Evolutionary conservation across 1,140 invertebrate species (phyloP), one percentile per base, ranked within the genome.

Genomic region (Drosophila kepulauana): DNA sequence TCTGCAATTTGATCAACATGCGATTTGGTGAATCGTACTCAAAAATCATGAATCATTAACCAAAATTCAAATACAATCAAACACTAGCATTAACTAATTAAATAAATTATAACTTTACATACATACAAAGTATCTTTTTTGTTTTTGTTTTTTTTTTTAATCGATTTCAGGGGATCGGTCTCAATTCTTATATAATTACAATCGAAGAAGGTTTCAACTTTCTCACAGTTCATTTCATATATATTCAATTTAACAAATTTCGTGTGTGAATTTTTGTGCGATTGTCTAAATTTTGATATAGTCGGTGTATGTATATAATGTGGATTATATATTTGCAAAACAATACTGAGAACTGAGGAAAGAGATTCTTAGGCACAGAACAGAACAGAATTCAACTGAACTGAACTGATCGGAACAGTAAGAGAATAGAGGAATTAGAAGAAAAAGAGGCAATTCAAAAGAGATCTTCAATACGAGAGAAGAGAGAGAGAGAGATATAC

Each of bases 251-350:
- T 58, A 56, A 70, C 64, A 81, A 77, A 77, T 79, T 84, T 76
- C 43, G 68, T 84, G 85, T 82, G 79, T 77, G 63, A 69, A 89
- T 85, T 89, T 87, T 89, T 66, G 85, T 89, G 85, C 85, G 81
- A 43, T 79, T 81, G 65, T 89, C 61, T 89, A 81, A 68, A 45
- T 57, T 69, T 67, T 3, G 79, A 76, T 77, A 56, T 57, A 65
- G 48, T 35, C 45, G 35, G 85, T 89, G 85, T 89, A 85, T 89
- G 75, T 88, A 89, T 88, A 88, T 84, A 89, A 81, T 89, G 82
- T 81, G 81, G 75, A 75, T 70, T 38, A 38, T 43, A 43, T 43
- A 28, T 71, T 85, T 81, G 85, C 82, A 87, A 87, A 88, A 78
- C 25, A 87, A 82, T 88, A 74, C 25, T 30, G 25, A 51, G 48